A percentile compares a stretch with the other conserved stretches of the same genome.
Conservation (phyloP, 2,888 invertebrate species). For the Macropis europaea region DNA sequence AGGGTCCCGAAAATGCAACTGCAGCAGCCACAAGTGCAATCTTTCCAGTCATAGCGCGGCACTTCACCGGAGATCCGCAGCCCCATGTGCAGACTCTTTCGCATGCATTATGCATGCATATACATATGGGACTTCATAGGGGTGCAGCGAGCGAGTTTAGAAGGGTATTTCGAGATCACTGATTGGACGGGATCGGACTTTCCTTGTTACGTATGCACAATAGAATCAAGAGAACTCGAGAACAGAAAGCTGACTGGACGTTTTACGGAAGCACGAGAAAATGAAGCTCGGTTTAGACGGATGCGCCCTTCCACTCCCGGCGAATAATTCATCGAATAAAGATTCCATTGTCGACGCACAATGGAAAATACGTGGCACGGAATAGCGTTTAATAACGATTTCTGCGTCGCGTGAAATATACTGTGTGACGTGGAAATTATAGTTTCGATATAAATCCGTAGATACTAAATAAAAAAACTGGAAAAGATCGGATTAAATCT, state of each 20-base stretch:
- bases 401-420: not conserved
- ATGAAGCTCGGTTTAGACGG: conserved; percentile 16
- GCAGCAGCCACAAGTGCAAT: conserved; percentile 43
- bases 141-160: conserved; percentile 29
- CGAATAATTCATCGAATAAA: conserved; percentile 36
- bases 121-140: conserved; percentile 6
- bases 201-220: conserved; percentile 37
- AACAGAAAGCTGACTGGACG: conserved; percentile 24
- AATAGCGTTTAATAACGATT: conserved; percentile 4
- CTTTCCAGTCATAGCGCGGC: conserved; percentile 15
- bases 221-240: conserved; percentile 19
- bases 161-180: conserved; percentile 28
- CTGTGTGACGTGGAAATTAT: not conserved
- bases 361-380: not conserved
- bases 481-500: no score
- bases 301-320: not conserved
- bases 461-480: no score
- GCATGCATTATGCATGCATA: conserved; percentile 48
- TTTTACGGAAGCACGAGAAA: conserved; percentile 28
- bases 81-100: conserved; percentile 10
- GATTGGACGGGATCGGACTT: conserved; percentile 40
- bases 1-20: conserved; percentile 45
- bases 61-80: conserved; percentile 1
- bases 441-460: not conserved
- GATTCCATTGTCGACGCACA: conserved; percentile 28